Base-by-base conservation (phyloP, 2,113 vertebrate species). In the Pedetes capensis region DNA sequence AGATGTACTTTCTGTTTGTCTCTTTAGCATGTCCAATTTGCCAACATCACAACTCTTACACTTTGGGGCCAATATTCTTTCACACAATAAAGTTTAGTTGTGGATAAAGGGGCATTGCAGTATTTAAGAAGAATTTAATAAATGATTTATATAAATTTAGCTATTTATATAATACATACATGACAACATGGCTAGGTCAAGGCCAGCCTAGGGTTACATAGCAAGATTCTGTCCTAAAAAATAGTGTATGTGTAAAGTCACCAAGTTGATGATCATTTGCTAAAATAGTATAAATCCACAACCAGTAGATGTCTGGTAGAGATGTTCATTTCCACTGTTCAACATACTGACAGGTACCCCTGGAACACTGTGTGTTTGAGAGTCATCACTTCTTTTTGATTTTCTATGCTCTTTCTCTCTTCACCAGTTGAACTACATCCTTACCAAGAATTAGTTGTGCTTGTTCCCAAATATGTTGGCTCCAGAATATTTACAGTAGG, bases 121-220 rank as follows among this genome's bases (percentile, higher is more conserved):
- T 59, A 55, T 80, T 87, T 92, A 90, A 69, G 10, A 69, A 37
- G 11, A 78, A 92, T 55, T 71, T 27, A 57, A 8, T 71, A 78
- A 66, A 49, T 69, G 20, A 68, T 71, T 92, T 75, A 71, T 80
- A 87, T 64, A 83, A 83, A 74, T 75, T 74, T 90, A 92, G 34
- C n/a, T n/a, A n/a, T n/a, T n/a, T n/a, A n/a, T n/a, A n/a, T n/a
- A n/a, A n/a, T n/a, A n/a, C n/a, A n/a, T n/a, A n/a, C n/a, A n/a
- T n/a, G n/a, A n/a, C n/a, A n/a, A n/a, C n/a, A n/a, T n/a, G n/a
- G n/a, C n/a, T n/a, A n/a, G n/a, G n/a, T n/a, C n/a, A n/a, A n/a
- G n/a, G n/a, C n/a, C n/a, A n/a, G n/a, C n/a, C n/a, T n/a, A n/a
- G n/a, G n/a, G n/a, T n/a, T n/a, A n/a, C n/a, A n/a, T n/a, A n/a